phyloP scores from a whole-genome alignment of 2,113 vertebrate species.

The Stictonetta naevosa region DNA sequence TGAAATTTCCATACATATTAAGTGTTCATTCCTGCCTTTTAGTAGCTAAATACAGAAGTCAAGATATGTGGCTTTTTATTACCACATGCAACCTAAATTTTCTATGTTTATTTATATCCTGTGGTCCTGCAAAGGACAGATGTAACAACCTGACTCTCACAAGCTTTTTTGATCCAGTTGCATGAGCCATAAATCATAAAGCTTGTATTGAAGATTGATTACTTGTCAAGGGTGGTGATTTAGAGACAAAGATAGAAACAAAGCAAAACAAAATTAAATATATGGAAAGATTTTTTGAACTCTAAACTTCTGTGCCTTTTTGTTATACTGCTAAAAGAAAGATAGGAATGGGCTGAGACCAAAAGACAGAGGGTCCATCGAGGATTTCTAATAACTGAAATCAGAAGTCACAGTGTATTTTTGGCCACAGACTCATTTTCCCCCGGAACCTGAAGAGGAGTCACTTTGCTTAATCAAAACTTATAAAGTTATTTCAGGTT shows the following conservation, averaged over 20 bases:
- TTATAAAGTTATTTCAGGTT: background rate
- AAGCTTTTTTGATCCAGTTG: background rate
- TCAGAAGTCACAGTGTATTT: background rate
- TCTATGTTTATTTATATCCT: conserved; percentile 63
- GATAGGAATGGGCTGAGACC: background rate
- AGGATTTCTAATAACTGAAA: background rate
- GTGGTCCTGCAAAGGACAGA: conserved; percentile 16
- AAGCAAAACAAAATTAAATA: background rate
- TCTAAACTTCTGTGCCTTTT: background rate
- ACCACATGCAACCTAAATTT: conserved; percentile 9
- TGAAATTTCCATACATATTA: conserved; percentile 67
- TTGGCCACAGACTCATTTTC: background rate
- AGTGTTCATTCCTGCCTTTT: conserved; percentile 12
- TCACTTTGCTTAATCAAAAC: background rate
- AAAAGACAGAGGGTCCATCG: background rate
- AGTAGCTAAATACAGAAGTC: conserved; percentile 49
- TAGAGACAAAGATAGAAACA: conserved; percentile 29
- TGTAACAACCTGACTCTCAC: conserved; percentile 32
- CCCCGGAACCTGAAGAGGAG: background rate
- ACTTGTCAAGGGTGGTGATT: conserved; percentile 8
- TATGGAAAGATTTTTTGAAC: background rate
- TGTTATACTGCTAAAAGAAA: background rate
- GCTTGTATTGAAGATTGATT: conserved; percentile 28
- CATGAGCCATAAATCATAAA: conserved; percentile 35
- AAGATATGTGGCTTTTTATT: conserved; percentile 51